Evolutionary conservation across 2,888 invertebrate species (phyloP).

Genomic region (Gari tellinella): DNA sequence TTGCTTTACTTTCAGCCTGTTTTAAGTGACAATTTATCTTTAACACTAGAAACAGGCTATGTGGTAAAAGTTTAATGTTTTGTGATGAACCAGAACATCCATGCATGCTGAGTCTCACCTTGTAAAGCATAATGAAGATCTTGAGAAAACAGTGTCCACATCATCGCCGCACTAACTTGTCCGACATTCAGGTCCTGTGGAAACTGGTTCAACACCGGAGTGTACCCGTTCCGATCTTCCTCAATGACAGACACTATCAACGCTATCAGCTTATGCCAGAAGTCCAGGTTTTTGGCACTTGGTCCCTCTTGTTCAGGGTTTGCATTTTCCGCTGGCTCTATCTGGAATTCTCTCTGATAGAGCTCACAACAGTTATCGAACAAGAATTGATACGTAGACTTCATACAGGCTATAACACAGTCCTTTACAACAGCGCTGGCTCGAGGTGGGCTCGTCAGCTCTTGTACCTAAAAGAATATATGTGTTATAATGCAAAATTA

Average conservation of each 20-base stretch:
- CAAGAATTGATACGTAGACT: conserved; percentile 99
- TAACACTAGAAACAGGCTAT: too few species aligned
- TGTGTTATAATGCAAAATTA: too few species aligned
- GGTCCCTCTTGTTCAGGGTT: conserved; percentile 86
- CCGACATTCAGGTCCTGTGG: conserved; percentile 99
- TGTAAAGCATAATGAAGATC: conserved; percentile 97
- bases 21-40: too few species aligned
- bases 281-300: conserved; percentile 94
- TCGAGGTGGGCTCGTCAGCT: conserved; percentile 98
- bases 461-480: conserved; percentile 93
- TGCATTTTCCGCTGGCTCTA: conserved; percentile 69
- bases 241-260: conserved; percentile 99
- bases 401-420: conserved; percentile 99
- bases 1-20: too few species aligned
- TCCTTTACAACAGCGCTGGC: conserved; percentile 99
- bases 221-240: conserved; percentile 99
- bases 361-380: conserved; percentile 99
- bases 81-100: too few species aligned
- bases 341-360: conserved; percentile 88
- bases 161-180: conserved; percentile 97
- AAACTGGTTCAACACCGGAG: conserved; percentile 98
- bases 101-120: conserved; percentile 81
- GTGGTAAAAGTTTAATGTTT: too few species aligned
- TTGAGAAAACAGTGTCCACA: conserved; percentile 98
- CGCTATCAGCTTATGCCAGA: conserved; percentile 99